Conservation (phyloP, 2,797 vertebrate genomes). For the Neomorphus geoffroyi region DNA sequence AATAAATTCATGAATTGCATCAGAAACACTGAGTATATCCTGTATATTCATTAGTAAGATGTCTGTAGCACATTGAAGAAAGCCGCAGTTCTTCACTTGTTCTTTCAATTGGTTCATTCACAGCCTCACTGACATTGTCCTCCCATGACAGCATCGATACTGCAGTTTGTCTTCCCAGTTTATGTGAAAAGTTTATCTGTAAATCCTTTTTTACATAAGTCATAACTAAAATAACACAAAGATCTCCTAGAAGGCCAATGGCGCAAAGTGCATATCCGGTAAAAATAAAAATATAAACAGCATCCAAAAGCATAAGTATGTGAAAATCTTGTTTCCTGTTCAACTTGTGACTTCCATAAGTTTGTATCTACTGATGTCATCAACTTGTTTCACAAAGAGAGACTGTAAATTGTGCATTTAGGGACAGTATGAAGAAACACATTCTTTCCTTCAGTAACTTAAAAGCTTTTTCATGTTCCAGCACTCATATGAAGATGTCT, state of each 20-base stretch:
- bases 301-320: neutral
- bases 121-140: neutral
- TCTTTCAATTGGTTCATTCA: neutral
- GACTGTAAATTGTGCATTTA: neutral
- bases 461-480: neutral
- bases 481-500: neutral
- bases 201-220: neutral
- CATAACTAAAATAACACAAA: neutral
- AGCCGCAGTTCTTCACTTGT: rapidly evolving
- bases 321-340: neutral
- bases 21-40: neutral
- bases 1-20: conserved; percentile 29
- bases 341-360: neutral
- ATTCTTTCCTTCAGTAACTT: neutral
- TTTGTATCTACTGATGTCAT: neutral
- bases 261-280: neutral
- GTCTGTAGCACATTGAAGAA: neutral
- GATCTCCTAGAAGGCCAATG: neutral
- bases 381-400: neutral
- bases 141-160: neutral
- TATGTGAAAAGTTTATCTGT: neutral
- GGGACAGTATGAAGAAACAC: neutral
- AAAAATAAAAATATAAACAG: neutral
- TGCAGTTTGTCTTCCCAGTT: neutral
- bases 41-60: neutral